phyloP scores from a whole-genome alignment of 2,113 vertebrate species.

The Mesoclemmys tuberculata region DNA sequence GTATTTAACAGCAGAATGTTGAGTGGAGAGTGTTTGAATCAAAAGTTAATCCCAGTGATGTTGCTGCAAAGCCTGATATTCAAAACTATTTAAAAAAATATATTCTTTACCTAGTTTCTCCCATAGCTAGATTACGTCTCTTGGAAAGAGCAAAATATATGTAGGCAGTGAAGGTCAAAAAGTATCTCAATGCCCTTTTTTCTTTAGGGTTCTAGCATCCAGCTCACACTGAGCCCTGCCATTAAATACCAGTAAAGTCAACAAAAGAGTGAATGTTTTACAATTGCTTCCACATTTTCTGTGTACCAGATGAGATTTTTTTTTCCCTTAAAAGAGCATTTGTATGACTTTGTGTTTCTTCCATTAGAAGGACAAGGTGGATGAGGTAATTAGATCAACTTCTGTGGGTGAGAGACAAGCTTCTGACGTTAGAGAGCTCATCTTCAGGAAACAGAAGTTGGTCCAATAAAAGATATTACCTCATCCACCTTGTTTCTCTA shows the following conservation, averaged over 20 bases:
- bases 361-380: not conserved
- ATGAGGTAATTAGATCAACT: not conserved
- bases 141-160: not conserved
- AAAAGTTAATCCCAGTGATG: conserved; percentile 55
- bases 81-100: not conserved
- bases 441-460: not conserved
- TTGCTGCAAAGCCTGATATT: not conserved
- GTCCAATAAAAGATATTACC: not conserved
- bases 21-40: conserved; percentile 26
- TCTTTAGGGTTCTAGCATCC: not conserved
- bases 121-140: not conserved
- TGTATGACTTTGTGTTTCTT: not conserved
- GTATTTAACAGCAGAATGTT: conserved; percentile 45
- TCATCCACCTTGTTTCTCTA: not conserved
- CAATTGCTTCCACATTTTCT: not conserved
- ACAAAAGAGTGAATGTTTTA: not conserved
- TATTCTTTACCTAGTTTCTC: not conserved
- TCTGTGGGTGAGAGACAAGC: not conserved
- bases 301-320: not conserved
- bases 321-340: not conserved
- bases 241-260: not conserved
- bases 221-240: not conserved
- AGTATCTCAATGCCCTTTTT: not conserved
- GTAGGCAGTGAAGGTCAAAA: not conserved
- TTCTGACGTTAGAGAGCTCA: not conserved